Conservation (phyloP, 1,140 invertebrate genomes). For the Diploscapter pachys region DNA sequence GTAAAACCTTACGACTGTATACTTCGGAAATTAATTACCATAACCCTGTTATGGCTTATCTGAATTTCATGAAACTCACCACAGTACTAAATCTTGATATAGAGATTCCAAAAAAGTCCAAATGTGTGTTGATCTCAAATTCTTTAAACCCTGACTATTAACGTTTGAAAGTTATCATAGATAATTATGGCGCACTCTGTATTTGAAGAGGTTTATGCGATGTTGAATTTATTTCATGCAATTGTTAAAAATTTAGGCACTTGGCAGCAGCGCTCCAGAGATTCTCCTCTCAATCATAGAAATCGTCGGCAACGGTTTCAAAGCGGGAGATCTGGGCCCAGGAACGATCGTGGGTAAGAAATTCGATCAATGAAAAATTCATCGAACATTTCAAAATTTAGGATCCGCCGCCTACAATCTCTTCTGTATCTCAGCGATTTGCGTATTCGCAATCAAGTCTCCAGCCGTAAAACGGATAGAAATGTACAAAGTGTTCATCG, state of each 20-base stretch:
- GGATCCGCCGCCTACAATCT: constrained; percentile 65
- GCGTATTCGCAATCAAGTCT: constrained; percentile 56
- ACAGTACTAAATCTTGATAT: background rate
- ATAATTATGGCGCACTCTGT: background rate
- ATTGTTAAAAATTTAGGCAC: constrained; percentile 43
- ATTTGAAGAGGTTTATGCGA: background rate
- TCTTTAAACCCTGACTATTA: background rate
- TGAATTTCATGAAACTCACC: background rate
- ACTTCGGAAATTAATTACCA: too few relatives aligned
- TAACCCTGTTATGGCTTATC: too few relatives aligned
- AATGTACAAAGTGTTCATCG: constrained; percentile 55
- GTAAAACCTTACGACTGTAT: background rate
- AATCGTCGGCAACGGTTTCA: constrained; percentile 57
- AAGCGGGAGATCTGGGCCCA: constrained; percentile 44
- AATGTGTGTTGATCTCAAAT: background rate
- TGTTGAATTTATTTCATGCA: background rate
- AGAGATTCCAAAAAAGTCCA: background rate
- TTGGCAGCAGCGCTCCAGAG: constrained; percentile 62
- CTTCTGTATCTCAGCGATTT: constrained; percentile 55
- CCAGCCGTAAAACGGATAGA: constrained; percentile 25
- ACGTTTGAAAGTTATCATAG: background rate
- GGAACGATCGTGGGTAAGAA: constrained; percentile 62
- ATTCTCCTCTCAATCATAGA: constrained; percentile 64
- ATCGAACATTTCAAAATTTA: background rate
- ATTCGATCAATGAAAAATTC: background rate